A percentile compares a stretch with the other conserved stretches of the same genome.
Conservation (phyloP, 1,140 invertebrate genomes). For the Drosophila neocordata region DNA sequence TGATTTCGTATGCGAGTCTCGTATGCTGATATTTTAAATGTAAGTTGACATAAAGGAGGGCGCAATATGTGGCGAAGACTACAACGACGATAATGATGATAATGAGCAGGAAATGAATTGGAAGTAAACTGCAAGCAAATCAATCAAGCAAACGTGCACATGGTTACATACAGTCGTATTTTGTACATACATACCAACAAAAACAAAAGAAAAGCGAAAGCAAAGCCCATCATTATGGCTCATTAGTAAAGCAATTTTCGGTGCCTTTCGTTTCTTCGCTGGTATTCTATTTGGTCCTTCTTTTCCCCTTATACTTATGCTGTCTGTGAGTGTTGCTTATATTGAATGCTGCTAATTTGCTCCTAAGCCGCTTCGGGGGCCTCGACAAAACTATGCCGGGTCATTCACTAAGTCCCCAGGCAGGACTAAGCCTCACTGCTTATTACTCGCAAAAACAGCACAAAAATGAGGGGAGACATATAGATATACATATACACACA, state of each 20-base stretch:
- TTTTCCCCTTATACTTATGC: conserved; percentile 64
- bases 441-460: conserved; percentile 53
- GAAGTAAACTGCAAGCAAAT: conserved; percentile 73
- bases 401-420: conserved; percentile 46
- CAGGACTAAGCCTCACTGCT: conserved; percentile 65
- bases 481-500: conserved; percentile 13
- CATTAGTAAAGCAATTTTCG: conserved; percentile 76
- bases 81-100: conserved; percentile 28
- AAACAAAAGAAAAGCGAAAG: conserved; percentile 35
- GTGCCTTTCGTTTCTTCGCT: conserved; percentile 16
- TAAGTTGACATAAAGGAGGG: conserved; percentile 50
- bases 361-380: conserved; percentile 26
- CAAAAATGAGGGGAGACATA: conserved; percentile 13
- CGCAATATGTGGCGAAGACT: conserved; percentile 22
- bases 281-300: conserved; percentile 73
- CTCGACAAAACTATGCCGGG: conserved; percentile 59
- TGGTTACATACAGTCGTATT: conserved; percentile 16
- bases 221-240: conserved; percentile 77
- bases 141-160: conserved; percentile 64
- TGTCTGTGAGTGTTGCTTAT: conserved; percentile 16
- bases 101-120: conserved; percentile 50
- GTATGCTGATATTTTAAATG: conserved; percentile 50
- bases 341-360: conserved; percentile 63
- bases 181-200: conserved; percentile 28
- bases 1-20: conserved; percentile 67